These are phyloP conservation scores for Hirundichthys speculiger DNA, from an alignment of 2,113 vertebrate genomes.

Conservation along the genomic window DNA sequence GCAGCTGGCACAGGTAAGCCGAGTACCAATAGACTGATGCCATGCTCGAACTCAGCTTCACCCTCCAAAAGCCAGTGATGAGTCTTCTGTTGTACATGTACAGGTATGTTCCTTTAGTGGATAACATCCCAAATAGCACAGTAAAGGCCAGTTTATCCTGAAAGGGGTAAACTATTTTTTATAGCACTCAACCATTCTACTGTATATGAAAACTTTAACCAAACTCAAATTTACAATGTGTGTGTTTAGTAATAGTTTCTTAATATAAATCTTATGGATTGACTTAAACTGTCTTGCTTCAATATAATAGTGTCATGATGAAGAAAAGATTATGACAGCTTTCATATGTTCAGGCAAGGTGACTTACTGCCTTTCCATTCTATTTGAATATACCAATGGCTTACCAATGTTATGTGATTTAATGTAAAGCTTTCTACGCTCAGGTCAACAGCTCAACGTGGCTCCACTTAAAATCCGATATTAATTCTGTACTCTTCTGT, in stretches of 20 bases:
- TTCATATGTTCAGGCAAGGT: conserved; percentile 77
- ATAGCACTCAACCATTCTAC: conserved; percentile 81
- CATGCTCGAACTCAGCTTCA: conserved; percentile 66
- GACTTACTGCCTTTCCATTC: conserved; percentile 76
- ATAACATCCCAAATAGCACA: conserved; percentile 89
- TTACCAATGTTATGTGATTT: conserved; percentile 97
- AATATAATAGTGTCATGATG: conserved; percentile 77
- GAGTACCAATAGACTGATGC: conserved; percentile 83
- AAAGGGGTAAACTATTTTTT: conserved; percentile 86
- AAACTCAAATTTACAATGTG: conserved; percentile 81
- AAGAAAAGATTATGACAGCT: conserved; percentile 77
- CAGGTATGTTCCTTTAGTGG: conserved; percentile 79
- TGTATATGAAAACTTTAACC: conserved; percentile 82
- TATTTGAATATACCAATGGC: conserved; percentile 92
- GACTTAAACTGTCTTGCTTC: conserved; percentile 78
- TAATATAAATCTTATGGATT: conserved; percentile 78
- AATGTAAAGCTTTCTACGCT: conserved; percentile 99
- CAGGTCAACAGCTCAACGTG: conserved; percentile 97
- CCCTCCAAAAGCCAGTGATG: conserved; percentile 76
- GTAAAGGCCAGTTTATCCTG: conserved; percentile 90
- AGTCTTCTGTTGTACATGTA: conserved; percentile 79
- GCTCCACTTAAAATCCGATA: conserved; percentile 89
- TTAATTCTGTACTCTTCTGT: conserved; percentile 81
- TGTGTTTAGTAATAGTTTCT: conserved; percentile 82
- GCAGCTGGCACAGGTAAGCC: conserved; percentile 72